Conservation (phyloP, 2,113 vertebrate species). For the Grallaria varia region DNA sequence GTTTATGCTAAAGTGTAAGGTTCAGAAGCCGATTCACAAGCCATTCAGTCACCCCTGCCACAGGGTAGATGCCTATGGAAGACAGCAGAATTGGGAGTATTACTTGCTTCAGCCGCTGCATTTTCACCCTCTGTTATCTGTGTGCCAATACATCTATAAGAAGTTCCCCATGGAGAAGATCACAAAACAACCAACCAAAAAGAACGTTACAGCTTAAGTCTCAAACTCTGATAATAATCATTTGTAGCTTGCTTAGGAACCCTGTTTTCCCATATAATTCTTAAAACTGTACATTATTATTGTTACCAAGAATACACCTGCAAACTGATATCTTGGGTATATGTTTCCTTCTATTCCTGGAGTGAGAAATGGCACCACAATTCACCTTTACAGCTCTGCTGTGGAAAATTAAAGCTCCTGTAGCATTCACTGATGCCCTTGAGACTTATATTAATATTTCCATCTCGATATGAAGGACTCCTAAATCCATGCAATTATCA, state of each 20-base stretch:
- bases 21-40: neutral
- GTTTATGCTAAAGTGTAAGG: constrained; percentile 8
- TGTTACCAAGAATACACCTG: neutral
- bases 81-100: neutral
- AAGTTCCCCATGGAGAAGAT: neutral
- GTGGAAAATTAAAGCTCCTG: neutral
- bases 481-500: neutral
- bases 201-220: neutral
- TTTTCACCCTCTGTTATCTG: neutral
- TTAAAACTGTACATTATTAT: neutral
- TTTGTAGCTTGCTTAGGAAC: neutral
- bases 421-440: neutral
- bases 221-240: neutral
- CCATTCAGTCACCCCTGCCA: neutral
- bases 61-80: neutral
- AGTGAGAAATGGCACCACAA: neutral
- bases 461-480: neutral
- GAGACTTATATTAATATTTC: neutral
- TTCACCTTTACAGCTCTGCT: neutral
- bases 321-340: neutral
- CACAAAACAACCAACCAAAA: neutral
- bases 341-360: neutral
- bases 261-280: neutral
- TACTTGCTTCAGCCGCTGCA: neutral
- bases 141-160: neutral